phyloP scores from a whole-genome alignment of 1,140 invertebrate species.

The Eciton burchellii region DNA sequence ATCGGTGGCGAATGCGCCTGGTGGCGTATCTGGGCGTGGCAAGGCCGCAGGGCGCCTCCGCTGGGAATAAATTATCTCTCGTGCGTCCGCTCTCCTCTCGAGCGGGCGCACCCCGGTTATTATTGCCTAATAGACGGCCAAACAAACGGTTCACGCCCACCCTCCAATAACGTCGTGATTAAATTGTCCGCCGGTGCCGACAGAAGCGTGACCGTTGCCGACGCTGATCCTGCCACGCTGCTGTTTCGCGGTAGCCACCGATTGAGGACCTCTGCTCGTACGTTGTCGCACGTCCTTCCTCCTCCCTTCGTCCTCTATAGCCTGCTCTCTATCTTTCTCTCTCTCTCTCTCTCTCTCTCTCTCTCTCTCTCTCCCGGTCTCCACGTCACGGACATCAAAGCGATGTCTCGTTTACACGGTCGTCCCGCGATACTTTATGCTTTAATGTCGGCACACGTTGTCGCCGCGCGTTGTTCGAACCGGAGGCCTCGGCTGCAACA shows the following conservation, averaged over 20 bases:
- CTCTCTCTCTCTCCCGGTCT: neutral
- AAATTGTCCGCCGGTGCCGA: constrained; percentile 71
- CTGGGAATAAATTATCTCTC: constrained; percentile 83
- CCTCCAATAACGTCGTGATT: constrained; percentile 78
- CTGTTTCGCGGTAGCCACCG: neutral
- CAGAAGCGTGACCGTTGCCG: constrained; percentile 44
- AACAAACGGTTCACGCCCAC: constrained; percentile 83
- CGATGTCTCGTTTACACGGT: constrained; percentile 70
- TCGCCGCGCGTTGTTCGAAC: constrained; percentile 58
- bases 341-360: neutral
- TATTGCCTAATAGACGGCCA: constrained; percentile 83
- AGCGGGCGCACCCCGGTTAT: constrained; percentile 79
- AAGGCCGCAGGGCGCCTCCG: constrained; percentile 81
- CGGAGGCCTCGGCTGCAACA: constrained; percentile 39
- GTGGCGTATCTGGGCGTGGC: constrained; percentile 82
- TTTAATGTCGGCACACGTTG: constrained; percentile 69
- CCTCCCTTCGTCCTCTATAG: neutral
- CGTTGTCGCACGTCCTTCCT: constrained; percentile 23
- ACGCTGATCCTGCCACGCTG: neutral
- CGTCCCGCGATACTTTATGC: constrained; percentile 71
- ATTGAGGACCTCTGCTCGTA: neutral
- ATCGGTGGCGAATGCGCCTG: constrained; percentile 44
- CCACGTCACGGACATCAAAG: constrained; percentile 70
- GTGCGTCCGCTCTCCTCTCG: constrained; percentile 65
- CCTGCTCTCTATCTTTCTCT: no score